Percentiles rank a stretch among this genome's conserved stretches.
Evolutionary conservation across 2,797 vertebrate genomes (phyloP).

Genomic region (Hapalemur alaotrensis): DNA sequence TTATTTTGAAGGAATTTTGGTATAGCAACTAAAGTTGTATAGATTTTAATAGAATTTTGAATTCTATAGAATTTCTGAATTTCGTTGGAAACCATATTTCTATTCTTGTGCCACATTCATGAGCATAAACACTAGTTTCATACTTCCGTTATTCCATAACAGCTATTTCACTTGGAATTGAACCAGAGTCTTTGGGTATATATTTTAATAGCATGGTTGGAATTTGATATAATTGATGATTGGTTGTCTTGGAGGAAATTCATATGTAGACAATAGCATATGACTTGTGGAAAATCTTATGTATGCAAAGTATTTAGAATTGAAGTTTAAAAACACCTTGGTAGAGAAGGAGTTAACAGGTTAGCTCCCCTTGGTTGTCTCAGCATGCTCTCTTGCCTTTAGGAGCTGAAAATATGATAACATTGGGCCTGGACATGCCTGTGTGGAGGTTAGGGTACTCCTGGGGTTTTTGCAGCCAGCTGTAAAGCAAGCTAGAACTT

Average conservation of each 20-base stretch:
- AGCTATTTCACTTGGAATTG: constrained; percentile 4
- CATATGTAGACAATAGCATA: constrained; percentile 69
- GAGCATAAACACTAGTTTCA: constrained; percentile 25
- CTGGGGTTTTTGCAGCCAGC: constrained; percentile 88
- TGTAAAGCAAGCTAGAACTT: constrained; percentile 92
- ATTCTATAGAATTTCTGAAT: not conserved
- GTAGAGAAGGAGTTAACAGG: constrained; percentile 85
- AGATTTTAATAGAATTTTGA: not conserved
- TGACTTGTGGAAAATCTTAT: constrained; percentile 74
- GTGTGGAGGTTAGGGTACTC: constrained; percentile 88
- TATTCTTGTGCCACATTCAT: not conserved
- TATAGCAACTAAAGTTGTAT: constrained; percentile 16
- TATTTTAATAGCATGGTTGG: constrained; percentile 46
- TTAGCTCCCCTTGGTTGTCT: constrained; percentile 85
- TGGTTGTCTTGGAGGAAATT: constrained; percentile 70
- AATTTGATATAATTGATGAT: constrained; percentile 27
- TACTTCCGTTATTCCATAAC: constrained; percentile 11
- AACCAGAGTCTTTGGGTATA: constrained; percentile 27
- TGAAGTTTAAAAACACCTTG: constrained; percentile 77
- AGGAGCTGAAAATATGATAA: constrained; percentile 87
- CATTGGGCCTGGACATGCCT: constrained; percentile 92
- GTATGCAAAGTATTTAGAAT: constrained; percentile 73
- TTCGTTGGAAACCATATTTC: constrained; percentile 43
- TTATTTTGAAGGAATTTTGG: constrained; percentile 55
- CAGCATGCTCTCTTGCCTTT: constrained; percentile 85